Evolutionary conservation across 2,113 vertebrate genomes (phyloP), one percentile per base, ranked within the genome.

Genomic region (Pelusios castaneus): DNA sequence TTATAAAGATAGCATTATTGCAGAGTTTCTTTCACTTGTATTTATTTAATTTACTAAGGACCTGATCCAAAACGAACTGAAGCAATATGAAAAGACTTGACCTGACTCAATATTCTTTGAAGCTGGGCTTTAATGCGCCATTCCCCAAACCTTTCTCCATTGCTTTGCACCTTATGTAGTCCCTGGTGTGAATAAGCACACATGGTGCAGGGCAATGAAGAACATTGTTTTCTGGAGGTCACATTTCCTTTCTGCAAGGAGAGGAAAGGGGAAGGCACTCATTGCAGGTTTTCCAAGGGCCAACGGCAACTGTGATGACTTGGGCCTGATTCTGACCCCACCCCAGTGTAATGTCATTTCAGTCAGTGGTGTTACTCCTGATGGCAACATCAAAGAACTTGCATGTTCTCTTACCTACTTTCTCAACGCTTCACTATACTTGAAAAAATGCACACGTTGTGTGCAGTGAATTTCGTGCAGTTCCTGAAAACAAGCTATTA

Each of bases 51-150:
- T 84, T 93, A 63, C 76, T 10, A 31, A 91, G 93, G 88, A 93
- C 85, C 94, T 96, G 94, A 97, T 97, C 94, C 91, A 96, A 89
- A 75, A 84, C 92, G 87, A 94, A 85, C 89, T 92, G 89, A 1
- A 24, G 34, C 78, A 55, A 52, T 38, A 38, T 81, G 47, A 47
- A 41, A 86, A 92, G 73, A 92, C 91, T 91, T 93, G 88, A 94
- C 92, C 89, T 82, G 90, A 78, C 91, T 82, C 25, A 45, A 24
- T 25, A 27, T 24, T 41, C 73, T 75, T 75, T 75, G 21, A 45
- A 27, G 9, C 38, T 14, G 3, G 21, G 12, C 25, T 6, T 45
- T 14, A 41, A 45, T 14, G 24, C 24, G 45, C 12, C 73, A 43
- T 75, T 45, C 24, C 73, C 22, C 24, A 75, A 45, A 25, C 27